Evolutionary conservation across 92 coral and sea anemone genomes (phyloP).

Genomic region (Diadumene lineata): DNA sequence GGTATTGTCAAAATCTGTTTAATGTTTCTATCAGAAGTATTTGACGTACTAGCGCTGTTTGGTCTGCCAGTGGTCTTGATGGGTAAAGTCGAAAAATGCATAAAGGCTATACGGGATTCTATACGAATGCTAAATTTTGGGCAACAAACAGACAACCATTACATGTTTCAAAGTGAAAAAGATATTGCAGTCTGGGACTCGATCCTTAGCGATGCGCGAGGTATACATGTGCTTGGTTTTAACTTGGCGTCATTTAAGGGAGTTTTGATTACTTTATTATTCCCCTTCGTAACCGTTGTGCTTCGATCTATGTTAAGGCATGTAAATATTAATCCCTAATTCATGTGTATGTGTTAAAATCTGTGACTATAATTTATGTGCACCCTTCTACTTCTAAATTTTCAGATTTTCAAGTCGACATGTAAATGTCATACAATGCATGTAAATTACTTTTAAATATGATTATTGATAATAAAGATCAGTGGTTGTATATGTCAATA

Average conservation of each 20-base stretch:
- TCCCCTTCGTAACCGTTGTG: constrained; percentile 59
- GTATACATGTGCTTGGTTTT: constrained; percentile 60
- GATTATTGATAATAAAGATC: too few species aligned
- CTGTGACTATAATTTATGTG: too few species aligned
- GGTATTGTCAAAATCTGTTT: constrained; percentile 37
- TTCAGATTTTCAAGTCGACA: too few species aligned
- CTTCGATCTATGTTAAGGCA: constrained; percentile 48
- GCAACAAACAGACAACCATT: constrained; percentile 35
- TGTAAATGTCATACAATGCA: too few species aligned
- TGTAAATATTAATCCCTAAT: constrained; percentile 36
- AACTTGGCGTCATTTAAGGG: constrained; percentile 56
- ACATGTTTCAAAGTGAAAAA: constrained; percentile 41
- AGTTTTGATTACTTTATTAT: constrained; percentile 37
- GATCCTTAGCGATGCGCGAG: constrained; percentile 33
- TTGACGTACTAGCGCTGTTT: constrained; percentile 54
- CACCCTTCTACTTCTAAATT: too few species aligned
- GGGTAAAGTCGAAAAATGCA: constrained; percentile 60
- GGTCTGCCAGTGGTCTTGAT: constrained; percentile 61
- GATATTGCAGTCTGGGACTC: constrained; percentile 25
- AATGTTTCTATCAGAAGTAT: constrained; percentile 27
- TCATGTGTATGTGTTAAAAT: neutral
- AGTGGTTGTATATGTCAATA: too few species aligned
- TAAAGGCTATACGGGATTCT: constrained; percentile 46
- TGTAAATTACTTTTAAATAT: too few species aligned
- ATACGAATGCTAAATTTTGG: constrained; percentile 48